Conservation (phyloP, 2,888 invertebrate genomes). For the Sphecodes monilicornis region DNA sequence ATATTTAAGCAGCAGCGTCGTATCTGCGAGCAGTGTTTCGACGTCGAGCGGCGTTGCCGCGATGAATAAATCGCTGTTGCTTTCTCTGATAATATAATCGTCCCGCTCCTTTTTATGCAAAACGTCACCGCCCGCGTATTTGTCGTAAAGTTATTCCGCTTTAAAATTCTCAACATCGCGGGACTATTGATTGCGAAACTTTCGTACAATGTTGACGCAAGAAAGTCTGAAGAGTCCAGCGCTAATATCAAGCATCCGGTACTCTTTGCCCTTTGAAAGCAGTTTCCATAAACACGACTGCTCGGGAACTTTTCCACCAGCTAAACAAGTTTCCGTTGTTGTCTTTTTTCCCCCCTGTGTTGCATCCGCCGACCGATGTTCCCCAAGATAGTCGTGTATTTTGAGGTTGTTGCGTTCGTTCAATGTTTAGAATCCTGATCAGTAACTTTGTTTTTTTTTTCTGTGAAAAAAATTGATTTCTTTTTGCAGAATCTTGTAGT, state of each 20-base stretch:
- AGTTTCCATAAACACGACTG: conserved; percentile 51
- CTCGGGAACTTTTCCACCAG: conserved; percentile 29
- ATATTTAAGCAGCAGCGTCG: conserved; percentile 9
- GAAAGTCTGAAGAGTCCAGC: conserved; percentile 29
- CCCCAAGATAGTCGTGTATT: neutral
- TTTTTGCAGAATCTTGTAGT: too few species aligned
- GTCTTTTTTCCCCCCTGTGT: neutral
- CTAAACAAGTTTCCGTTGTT: conserved; percentile 31
- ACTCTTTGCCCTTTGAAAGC: conserved; percentile 34
- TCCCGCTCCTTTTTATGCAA: neutral
- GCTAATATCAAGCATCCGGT: conserved; percentile 48
- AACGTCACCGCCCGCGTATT: neutral
- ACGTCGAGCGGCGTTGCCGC: neutral
- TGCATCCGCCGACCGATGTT: neutral
- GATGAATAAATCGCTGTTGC: neutral
- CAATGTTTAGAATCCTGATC: neutral
- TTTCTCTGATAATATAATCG: conserved; percentile 13
- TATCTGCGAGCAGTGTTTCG: neutral
- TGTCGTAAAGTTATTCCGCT: conserved; percentile 30
- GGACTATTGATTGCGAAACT: conserved; percentile 52
- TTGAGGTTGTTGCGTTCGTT: neutral
- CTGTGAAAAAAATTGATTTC: too few species aligned
- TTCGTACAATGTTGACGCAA: conserved; percentile 32
- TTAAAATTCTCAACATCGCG: conserved; percentile 36
- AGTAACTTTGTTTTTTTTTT: too few species aligned